Evolutionary conservation across 2,797 vertebrate species (phyloP).

Genomic region (Geotrypetes seraphini): DNA sequence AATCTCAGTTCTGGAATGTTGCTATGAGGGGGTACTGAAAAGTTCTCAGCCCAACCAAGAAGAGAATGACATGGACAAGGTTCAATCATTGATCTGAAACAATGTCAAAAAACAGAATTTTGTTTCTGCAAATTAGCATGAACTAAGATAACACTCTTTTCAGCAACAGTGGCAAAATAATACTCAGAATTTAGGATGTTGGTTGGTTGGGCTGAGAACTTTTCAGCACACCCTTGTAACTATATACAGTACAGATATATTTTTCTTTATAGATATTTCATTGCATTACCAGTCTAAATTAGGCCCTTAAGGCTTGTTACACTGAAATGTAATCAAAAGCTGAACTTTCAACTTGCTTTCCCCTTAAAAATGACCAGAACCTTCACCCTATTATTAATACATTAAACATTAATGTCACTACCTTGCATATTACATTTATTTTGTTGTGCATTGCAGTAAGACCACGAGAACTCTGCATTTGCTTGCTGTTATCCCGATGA

Average conservation of each 20-base stretch:
- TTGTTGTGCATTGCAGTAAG: neutral
- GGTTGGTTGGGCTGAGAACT: too few relatives aligned
- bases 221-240: too few relatives aligned
- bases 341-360: neutral
- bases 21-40: too few relatives aligned
- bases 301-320: neutral
- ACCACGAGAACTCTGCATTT: neutral
- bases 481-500: neutral
- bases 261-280: neutral
- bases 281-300: neutral
- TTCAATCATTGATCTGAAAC: too few relatives aligned
- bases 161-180: too few relatives aligned
- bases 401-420: constrained; percentile 7
- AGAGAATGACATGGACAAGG: too few relatives aligned
- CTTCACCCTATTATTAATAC: neutral
- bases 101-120: too few relatives aligned
- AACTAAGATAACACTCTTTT: too few relatives aligned
- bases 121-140: too few relatives aligned
- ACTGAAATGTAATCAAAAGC: neutral
- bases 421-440: neutral
- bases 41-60: too few relatives aligned
- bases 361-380: neutral
- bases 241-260: neutral
- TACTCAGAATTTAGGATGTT: too few relatives aligned
- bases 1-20: too few relatives aligned